These are phyloP conservation scores for Microplitis manilae DNA, from an alignment of 2,888 invertebrate genomes.

Conservation along the genomic window DNA sequence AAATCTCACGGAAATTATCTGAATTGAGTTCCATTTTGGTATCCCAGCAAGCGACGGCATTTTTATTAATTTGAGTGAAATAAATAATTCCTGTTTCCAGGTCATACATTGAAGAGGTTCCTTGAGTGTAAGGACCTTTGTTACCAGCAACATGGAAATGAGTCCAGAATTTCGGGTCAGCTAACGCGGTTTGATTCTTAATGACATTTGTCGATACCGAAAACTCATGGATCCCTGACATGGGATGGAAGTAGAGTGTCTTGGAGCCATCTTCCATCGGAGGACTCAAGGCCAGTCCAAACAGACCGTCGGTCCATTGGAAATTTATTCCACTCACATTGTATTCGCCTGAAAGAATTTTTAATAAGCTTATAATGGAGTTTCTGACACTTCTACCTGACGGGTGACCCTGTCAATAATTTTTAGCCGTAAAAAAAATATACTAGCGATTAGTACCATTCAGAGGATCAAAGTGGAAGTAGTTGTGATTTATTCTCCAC, in stretches of 20 bases:
- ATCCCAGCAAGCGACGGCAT: conserved; percentile 89
- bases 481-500: conserved; percentile 86
- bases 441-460: conserved; percentile 53
- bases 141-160: conserved; percentile 81
- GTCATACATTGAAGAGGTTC: conserved; percentile 83
- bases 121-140: conserved; percentile 81
- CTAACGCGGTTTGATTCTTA: conserved; percentile 81
- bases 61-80: conserved; percentile 83
- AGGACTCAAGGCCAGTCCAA: conserved; percentile 80
- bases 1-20: conserved; percentile 72
- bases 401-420: neutral
- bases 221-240: conserved; percentile 86
- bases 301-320: conserved; percentile 90
- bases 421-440: conserved; percentile 4
- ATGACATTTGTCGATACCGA: conserved; percentile 82
- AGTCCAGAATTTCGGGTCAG: conserved; percentile 79
- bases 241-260: conserved; percentile 86
- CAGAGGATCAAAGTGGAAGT: conserved; percentile 87
- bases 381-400: neutral
- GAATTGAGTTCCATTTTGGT: conserved; percentile 77
- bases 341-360: conserved; percentile 76
- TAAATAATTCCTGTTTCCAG: conserved; percentile 80
- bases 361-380: neutral
- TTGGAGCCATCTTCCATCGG: conserved; percentile 74
- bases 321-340: conserved; percentile 85